These are phyloP conservation scores for Halocaridina rubra DNA, from an alignment of 2,888 invertebrate species.

Conservation along the genomic window DNA sequence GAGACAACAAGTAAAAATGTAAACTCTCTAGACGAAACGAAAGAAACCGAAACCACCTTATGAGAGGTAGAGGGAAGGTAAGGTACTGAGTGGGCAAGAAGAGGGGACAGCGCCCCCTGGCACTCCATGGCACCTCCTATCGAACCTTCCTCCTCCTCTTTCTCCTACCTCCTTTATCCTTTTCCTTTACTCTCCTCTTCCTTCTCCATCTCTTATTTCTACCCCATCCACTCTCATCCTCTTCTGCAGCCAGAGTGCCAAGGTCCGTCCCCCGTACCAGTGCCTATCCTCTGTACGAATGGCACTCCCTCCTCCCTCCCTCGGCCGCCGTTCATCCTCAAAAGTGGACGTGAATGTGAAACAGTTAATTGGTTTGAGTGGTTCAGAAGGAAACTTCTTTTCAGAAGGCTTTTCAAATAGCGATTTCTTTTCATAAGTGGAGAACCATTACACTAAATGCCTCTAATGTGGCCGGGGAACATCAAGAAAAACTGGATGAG, in stretches of 20 bases:
- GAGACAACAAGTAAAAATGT: no score
- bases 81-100: no score
- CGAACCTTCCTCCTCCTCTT: background rate
- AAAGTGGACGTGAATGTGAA: constrained; percentile 59
- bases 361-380: constrained; percentile 64
- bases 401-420: constrained; percentile 56
- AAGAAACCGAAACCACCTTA: no score
- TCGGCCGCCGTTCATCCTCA: constrained; percentile 44
- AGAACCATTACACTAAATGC: constrained; percentile 62
- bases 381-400: constrained; percentile 62
- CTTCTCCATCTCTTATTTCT: no score
- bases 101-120: no score
- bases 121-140: no score
- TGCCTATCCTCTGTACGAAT: no score
- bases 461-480: constrained; percentile 55
- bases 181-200: background rate
- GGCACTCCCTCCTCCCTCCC: background rate
- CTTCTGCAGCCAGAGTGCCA: background rate
- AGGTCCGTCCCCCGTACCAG: no score
- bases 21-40: no score
- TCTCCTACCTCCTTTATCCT: no score
- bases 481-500: constrained; percentile 35
- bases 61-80: no score
- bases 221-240: background rate
- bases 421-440: constrained; percentile 63